Base-by-base conservation (phyloP, 2,888 invertebrate species). In the Fragum whitleyi region DNA sequence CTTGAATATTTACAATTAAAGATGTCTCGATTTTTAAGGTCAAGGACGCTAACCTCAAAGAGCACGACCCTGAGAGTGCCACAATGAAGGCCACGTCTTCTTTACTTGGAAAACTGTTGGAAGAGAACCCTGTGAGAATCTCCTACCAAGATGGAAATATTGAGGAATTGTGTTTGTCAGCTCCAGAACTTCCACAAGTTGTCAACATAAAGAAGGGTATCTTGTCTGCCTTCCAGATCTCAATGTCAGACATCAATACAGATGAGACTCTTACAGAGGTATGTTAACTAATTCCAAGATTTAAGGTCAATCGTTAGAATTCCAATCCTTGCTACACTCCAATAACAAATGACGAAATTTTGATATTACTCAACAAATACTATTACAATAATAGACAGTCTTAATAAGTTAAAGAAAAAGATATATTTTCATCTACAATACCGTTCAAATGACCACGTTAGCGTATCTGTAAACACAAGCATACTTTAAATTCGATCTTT, bases 141-240 rank as follows among this genome's bases (percentile, higher is more conserved):
- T 85, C 85, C 36, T 82, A 77, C 75, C 85, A 85, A 59, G 85
- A 85, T 42, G 85, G 85, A 14, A 77, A 69, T 28, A 75, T 85
- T 47, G 85, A 80, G 61, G 75, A 80, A 26, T 29, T 85, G 0
- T 85, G 85, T 55, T 65, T 85, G 61, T 32, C 79, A 11, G 69
- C 65, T n/a, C 59, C 61, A 26, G 81, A 85, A 61, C 9, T 23
- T 21, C 55, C 62, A 29, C 32, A 75, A 42, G 39, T 81, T 3
- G 23, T 85, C 36, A 85, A 85, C 75, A 82, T 85, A 73, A 85
- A 85, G 71, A 73, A 79, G 65, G 85, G 85, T 59, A 79, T 85
- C 29, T 75, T 85, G 55, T 85, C 85, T 19, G 53, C 82, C 29
- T 75, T 85, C 69, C 85, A 85, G 73, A 85, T 78, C 74, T 79